Conservation (phyloP, 2,113 vertebrate genomes). For the Rallus limicola region DNA sequence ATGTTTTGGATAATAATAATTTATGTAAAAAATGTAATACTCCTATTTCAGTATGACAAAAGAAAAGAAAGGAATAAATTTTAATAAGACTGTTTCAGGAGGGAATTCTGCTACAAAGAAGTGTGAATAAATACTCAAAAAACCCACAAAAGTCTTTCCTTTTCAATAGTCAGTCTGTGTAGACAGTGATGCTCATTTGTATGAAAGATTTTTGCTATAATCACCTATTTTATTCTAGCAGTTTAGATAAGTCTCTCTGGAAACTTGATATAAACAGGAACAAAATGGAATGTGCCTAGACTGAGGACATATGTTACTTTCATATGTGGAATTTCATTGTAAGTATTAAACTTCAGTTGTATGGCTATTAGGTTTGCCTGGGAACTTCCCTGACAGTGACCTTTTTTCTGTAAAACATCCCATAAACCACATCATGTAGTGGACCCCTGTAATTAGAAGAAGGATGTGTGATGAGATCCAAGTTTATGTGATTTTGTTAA, state of each 20-base stretch:
- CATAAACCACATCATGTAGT: not conserved
- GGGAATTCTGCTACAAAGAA: not conserved
- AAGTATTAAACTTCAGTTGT: not conserved
- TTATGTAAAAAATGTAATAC: not conserved
- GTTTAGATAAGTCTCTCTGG: not conserved
- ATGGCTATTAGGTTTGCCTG: not conserved
- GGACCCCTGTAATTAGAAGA: not conserved
- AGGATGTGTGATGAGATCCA: not conserved
- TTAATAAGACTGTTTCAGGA: not conserved
- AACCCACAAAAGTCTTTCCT: not conserved
- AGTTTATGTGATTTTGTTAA: not conserved
- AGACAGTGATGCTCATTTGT: not conserved
- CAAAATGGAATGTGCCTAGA: not conserved
- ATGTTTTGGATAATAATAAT: slow-evolving; percentile 3
- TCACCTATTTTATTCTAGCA: not conserved
- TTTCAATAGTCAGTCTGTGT: not conserved
- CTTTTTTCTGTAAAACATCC: not conserved
- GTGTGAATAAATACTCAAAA: not conserved
- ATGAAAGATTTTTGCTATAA: not conserved
- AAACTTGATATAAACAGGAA: not conserved
- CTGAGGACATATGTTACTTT: not conserved
- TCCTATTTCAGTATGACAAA: not conserved
- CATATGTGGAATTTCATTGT: not conserved
- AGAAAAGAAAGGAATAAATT: slow-evolving; percentile 24
- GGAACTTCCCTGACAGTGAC: not conserved